A percentile compares a stretch with the other conserved stretches of the same genome.
phyloP scores from a whole-genome alignment of 2,797 vertebrate genomes.

The Aplochiton taeniatus region DNA sequence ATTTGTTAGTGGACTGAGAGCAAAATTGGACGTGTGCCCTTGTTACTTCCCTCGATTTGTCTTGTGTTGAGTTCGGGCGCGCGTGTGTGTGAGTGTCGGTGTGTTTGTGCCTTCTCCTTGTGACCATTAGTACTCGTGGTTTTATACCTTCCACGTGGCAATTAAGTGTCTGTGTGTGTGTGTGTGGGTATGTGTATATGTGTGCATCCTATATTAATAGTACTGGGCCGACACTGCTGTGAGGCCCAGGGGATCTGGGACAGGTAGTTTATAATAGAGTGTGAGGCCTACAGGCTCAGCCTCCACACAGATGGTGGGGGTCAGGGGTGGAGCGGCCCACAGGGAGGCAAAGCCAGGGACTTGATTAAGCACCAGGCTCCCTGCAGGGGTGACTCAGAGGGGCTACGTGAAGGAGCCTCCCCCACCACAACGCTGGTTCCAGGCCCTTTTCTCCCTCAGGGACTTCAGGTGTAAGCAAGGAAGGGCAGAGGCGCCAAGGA shows the following conservation, averaged over 20 bases:
- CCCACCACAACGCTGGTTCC: constrained; percentile 34
- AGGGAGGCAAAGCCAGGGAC: constrained; percentile 61
- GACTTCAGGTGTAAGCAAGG: not conserved
- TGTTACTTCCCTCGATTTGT: not conserved
- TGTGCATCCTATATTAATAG: not conserved
- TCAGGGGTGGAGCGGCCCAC: constrained; percentile 51
- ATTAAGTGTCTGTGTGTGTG: not conserved
- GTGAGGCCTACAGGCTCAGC: constrained; percentile 37
- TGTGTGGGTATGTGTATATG: not conserved
- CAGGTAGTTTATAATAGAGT: constrained; percentile 62
- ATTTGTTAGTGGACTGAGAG: constrained; percentile 35
- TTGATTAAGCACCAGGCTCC: constrained; percentile 69
- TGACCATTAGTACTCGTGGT: no score
- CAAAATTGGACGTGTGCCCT: constrained; percentile 24
- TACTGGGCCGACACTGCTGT: constrained; percentile 1
- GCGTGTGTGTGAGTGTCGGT: not conserved
- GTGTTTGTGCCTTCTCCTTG: not conserved
- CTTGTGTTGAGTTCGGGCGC: not conserved
- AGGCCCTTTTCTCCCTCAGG: constrained; percentile 4
- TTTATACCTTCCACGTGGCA: no score
- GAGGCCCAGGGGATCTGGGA: constrained; percentile 46
- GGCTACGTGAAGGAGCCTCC: constrained; percentile 50
- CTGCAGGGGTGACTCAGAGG: constrained; percentile 43
- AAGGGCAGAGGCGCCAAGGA: not conserved
- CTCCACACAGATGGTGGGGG: constrained; percentile 60